phyloP scores from a whole-genome alignment of 2,797 vertebrate genomes.

The Rhinella marina region DNA sequence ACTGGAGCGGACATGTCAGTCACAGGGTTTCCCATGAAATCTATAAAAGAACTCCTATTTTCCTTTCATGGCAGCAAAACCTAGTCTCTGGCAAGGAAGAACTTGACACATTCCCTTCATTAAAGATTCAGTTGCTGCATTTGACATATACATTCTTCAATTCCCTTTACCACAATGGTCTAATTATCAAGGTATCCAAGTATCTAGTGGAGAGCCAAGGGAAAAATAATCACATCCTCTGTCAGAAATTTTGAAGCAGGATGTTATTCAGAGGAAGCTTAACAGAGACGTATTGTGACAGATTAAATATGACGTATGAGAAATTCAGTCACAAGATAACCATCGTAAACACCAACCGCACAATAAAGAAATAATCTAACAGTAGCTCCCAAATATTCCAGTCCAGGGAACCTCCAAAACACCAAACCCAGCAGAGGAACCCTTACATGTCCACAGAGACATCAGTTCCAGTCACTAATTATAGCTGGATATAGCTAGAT shows the following conservation, averaged over 20 bases:
- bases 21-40: constrained; percentile 18
- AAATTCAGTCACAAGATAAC: constrained; percentile 27
- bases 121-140: constrained; percentile 15
- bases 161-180: constrained; percentile 26
- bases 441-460: neutral
- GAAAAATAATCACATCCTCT: constrained; percentile 41
- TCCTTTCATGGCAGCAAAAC: constrained; percentile 15
- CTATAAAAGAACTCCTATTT: constrained; percentile 1
- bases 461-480: too few species aligned
- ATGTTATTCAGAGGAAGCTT: neutral
- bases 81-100: constrained; percentile 4
- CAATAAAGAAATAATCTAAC: neutral
- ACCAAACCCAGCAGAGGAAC: neutral
- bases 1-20: constrained; percentile 9
- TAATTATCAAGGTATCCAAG: constrained; percentile 47
- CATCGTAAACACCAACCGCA: neutral
- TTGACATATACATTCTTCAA: constrained; percentile 25
- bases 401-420: neutral
- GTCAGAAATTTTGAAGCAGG: constrained; percentile 21
- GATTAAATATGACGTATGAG: constrained; percentile 14
- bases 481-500: too few species aligned
- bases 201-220: constrained; percentile 31
- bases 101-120: constrained; percentile 28
- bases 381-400: neutral
- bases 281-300: constrained; percentile 9